phyloP scores from a whole-genome alignment of 2,888 invertebrate genomes.

The Helicoverpa assulta region DNA sequence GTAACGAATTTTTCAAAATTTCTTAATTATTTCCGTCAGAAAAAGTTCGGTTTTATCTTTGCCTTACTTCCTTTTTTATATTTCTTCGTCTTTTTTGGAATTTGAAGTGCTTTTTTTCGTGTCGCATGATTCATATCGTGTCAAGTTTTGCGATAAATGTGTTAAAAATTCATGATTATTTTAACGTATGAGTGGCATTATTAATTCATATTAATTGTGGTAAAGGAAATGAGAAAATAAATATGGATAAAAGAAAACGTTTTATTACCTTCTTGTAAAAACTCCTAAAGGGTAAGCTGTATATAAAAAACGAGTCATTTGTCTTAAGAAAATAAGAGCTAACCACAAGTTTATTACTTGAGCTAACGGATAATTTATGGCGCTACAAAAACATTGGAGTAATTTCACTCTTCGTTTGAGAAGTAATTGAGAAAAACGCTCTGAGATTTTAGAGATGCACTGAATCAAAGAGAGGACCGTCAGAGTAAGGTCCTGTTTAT shows the following conservation, averaged over 20 bases:
- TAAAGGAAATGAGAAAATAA: conserved; percentile 18
- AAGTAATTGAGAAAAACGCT: conserved; percentile 61
- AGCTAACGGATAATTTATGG: conserved; percentile 65
- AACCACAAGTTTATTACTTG: conserved; percentile 49
- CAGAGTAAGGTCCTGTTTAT: neutral
- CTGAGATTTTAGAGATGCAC: conserved; percentile 4
- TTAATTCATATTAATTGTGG: conserved; percentile 22
- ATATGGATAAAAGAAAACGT: conserved; percentile 16
- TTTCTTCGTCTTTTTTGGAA: conserved; percentile 26
- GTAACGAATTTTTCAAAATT: conserved; percentile 75
- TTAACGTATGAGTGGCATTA: conserved; percentile 18
- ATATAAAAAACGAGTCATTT: conserved; percentile 36
- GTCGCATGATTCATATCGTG: conserved; percentile 10
- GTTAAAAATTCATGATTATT: conserved; percentile 10
- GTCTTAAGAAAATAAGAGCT: conserved; percentile 71
- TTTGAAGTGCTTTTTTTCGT: conserved; percentile 23
- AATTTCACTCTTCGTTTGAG: conserved; percentile 61
- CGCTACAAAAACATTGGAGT: conserved; percentile 58
- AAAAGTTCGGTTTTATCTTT: conserved; percentile 55
- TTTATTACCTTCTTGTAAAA: conserved; percentile 12
- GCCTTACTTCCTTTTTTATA: conserved; percentile 48
- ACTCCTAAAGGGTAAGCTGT: conserved; percentile 8
- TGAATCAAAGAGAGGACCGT: conserved; percentile 13
- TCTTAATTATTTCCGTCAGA: conserved; percentile 84
- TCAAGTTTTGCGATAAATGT: conserved; percentile 20